phyloP scores from a whole-genome alignment of 2,113 vertebrate genomes.

The Corythoichthys haematopterus region DNA sequence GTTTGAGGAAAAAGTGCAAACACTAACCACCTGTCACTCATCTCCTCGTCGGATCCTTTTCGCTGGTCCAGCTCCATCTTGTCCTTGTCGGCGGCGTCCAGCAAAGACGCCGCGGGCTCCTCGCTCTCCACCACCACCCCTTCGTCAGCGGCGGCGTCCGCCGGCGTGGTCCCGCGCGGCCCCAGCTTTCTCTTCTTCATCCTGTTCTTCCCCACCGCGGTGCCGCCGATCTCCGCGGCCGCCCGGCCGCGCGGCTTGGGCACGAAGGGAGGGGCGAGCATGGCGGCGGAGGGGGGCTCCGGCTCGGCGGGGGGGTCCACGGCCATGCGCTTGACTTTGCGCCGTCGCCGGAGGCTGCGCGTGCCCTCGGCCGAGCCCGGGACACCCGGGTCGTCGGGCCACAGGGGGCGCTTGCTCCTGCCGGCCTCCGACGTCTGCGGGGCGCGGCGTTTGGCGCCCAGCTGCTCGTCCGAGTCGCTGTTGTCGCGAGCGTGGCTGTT shows the following conservation, averaged over 20 bases:
- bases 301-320: conserved; percentile 83
- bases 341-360: conserved; percentile 83
- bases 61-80: conserved; percentile 96
- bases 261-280: conserved; percentile 69
- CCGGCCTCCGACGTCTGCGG: conserved; percentile 76
- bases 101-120: conserved; percentile 61
- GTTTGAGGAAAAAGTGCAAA: conserved; percentile 41
- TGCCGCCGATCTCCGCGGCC: conserved; percentile 48
- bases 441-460: conserved; percentile 76
- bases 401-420: conserved; percentile 69
- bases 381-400: conserved; percentile 70
- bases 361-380: conserved; percentile 78
- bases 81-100: conserved; percentile 74
- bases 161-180: conserved; percentile 67
- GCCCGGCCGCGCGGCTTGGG: conserved; percentile 75
- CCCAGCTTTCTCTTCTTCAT: conserved; percentile 89
- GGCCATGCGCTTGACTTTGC: conserved; percentile 96
- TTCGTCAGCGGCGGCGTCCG: conserved; percentile 73
- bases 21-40: conserved; percentile 97
- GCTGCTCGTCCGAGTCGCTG: conserved; percentile 93
- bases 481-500: conserved; percentile 76
- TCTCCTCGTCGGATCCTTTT: conserved; percentile 94
- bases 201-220: conserved; percentile 76
- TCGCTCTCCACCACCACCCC: conserved; percentile 77
- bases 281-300: conserved; percentile 54